Conservation (phyloP, 2,113 vertebrate species). For the Deroptyus accipitrinus region DNA sequence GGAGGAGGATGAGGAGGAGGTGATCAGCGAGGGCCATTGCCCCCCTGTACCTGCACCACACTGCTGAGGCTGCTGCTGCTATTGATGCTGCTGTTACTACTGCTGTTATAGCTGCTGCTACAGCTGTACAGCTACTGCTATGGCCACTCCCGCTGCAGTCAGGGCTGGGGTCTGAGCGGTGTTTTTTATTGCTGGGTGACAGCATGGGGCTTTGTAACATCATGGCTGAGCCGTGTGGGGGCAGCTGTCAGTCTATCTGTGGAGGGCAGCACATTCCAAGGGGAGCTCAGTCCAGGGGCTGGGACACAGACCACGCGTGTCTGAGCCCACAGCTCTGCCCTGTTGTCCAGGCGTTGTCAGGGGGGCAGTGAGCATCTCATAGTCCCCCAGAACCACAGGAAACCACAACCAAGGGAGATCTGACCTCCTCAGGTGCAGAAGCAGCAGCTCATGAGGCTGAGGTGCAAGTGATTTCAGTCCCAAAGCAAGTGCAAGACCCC, state of each 20-base stretch:
- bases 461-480: background rate
- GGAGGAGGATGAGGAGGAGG: no score
- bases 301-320: background rate
- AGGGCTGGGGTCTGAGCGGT: background rate
- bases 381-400: background rate
- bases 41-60: no score
- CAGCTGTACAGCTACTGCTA: background rate
- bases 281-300: background rate
- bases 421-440: background rate
- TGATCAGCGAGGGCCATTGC: no score
- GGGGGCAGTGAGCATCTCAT: background rate
- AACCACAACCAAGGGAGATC: background rate
- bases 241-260: no score
- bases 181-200: background rate
- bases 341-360: background rate
- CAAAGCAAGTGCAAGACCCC: background rate
- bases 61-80: no score
- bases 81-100: no score
- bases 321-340: background rate
- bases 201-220: background rate
- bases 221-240: no score
- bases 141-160: background rate
- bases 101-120: no score
- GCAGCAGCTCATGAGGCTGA: background rate
- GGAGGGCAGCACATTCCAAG: background rate